Conservation (phyloP, 2,113 vertebrate genomes). For the Pterocles orientalis region DNA sequence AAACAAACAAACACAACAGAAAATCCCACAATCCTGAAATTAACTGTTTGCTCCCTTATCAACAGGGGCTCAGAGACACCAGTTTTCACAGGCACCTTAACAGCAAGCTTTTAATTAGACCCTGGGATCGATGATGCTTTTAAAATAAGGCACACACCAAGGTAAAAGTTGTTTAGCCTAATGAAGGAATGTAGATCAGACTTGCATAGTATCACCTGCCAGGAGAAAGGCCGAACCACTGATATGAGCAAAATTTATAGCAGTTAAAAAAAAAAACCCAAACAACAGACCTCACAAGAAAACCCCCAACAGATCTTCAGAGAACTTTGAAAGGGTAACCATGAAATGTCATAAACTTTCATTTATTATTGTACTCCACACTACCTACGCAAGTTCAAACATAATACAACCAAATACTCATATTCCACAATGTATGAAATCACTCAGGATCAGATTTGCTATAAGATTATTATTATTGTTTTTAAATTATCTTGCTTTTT, state of each 20-base stretch:
- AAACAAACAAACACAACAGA: neutral
- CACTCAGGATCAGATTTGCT: neutral
- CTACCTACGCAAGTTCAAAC: neutral
- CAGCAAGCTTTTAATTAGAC: neutral
- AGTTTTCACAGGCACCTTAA: neutral
- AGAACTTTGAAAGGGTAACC: neutral
- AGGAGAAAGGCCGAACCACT: neutral
- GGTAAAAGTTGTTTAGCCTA: neutral
- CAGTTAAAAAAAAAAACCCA: neutral
- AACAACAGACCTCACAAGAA: neutral
- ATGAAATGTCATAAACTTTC: neutral
- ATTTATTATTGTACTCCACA: neutral
- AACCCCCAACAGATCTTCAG: neutral
- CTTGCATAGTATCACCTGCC: neutral
- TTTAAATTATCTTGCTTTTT: neutral
- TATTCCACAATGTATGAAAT: neutral
- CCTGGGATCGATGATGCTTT: neutral
- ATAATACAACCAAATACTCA: neutral
- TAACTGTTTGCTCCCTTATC: neutral
- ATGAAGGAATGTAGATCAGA: neutral
- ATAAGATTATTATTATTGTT: neutral
- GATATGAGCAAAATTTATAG: fast-evolving
- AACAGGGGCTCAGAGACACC: neutral
- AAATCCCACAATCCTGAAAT: neutral
- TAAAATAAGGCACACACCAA: neutral